Percentiles rank a stretch among this genome's conserved stretches.
Conservation (phyloP, 2,113 vertebrate species). For the Casuarius casuarius region DNA sequence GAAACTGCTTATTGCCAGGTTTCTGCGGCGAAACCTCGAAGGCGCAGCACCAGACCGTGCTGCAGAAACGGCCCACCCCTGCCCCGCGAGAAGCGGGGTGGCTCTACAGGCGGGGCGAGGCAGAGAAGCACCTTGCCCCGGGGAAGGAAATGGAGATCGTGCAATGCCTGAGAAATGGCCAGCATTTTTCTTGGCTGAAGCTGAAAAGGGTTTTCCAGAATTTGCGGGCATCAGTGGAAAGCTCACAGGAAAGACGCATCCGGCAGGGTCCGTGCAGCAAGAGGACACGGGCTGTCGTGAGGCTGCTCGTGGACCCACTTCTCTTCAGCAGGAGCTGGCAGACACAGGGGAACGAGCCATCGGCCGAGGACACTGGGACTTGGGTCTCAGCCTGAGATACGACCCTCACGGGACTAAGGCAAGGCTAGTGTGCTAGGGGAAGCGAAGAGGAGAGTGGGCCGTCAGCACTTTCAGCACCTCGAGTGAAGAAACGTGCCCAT, state of each 20-base stretch:
- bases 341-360: not conserved
- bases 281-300: not conserved
- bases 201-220: not conserved
- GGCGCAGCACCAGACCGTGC: not conserved
- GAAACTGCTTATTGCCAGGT: too few species aligned
- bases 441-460: not conserved
- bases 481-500: not conserved
- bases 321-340: not conserved
- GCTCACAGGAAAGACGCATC: not conserved
- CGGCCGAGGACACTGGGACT: not conserved
- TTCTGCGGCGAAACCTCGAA: accelerated
- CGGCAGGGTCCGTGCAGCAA: not conserved
- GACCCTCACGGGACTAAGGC: accelerated
- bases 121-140: not conserved
- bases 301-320: not conserved
- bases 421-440: not conserved
- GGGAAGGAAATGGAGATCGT: too few species aligned
- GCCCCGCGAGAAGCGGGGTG: not conserved
- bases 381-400: not conserved
- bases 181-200: not conserved
- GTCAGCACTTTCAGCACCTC: not conserved
- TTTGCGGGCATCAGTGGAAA: accelerated
- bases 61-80: not conserved
- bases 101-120: not conserved
- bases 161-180: accelerated